phyloP scores from a whole-genome alignment of 1,140 invertebrate genomes.

The Mycetomoellerius zeteki region DNA sequence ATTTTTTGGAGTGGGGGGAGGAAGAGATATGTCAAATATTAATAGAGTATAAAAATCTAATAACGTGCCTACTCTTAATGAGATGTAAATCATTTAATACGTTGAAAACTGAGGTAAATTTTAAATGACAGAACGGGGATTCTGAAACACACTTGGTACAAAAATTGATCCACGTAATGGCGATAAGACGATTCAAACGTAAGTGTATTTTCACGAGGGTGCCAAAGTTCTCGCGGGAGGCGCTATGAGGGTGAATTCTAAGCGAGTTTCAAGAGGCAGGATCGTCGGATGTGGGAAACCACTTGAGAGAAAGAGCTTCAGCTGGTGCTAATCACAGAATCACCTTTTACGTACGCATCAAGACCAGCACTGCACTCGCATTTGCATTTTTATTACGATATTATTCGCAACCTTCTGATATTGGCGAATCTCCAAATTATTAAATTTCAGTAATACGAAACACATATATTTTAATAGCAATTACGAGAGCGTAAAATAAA shows the following conservation, averaged over 20 bases:
- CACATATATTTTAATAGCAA: background rate
- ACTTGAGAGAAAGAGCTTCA: conserved; percentile 63
- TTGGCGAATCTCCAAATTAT: conserved; percentile 10
- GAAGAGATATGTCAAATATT: no score
- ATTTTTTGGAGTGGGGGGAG: no score
- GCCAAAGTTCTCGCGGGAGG: conserved; percentile 35
- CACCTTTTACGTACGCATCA: conserved; percentile 69
- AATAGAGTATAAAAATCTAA: background rate
- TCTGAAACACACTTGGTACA: background rate
- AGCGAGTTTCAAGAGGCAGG: conserved; percentile 55
- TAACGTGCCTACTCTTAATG: background rate
- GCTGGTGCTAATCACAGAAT: conserved; percentile 71
- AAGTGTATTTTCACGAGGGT: conserved; percentile 58
- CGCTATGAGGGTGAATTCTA: conserved; percentile 23
- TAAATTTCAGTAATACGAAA: background rate
- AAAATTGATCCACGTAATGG: conserved; percentile 30
- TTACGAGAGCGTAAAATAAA: background rate
- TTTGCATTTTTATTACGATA: conserved; percentile 74
- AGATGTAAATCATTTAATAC: background rate
- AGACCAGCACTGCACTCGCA: conserved; percentile 47
- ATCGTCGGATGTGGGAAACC: conserved; percentile 48
- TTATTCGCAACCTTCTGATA: conserved; percentile 57
- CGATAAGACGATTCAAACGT: conserved; percentile 47
- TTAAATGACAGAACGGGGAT: background rate
- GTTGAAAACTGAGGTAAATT: background rate